Conservation (phyloP, 2,113 vertebrate genomes). For the Martes martes region DNA sequence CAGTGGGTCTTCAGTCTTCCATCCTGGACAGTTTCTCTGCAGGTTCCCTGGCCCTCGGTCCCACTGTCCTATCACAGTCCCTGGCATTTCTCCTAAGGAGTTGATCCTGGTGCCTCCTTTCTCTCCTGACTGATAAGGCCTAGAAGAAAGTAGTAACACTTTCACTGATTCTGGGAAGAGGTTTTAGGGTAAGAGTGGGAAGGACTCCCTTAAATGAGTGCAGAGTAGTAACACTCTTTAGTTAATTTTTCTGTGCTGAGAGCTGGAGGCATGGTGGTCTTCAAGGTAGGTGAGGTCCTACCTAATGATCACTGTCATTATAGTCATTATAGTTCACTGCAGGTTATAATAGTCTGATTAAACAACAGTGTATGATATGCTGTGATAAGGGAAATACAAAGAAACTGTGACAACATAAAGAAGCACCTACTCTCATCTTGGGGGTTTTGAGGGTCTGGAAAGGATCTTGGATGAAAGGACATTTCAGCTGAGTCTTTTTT, state of each 20-base stretch:
- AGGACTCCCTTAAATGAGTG: background rate
- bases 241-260: background rate
- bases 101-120: background rate
- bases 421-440: background rate
- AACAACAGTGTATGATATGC: background rate
- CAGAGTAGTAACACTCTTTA: background rate
- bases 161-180: background rate
- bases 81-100: background rate
- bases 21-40: background rate
- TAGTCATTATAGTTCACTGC: background rate
- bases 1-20: background rate
- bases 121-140: background rate
- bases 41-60: background rate
- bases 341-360: background rate
- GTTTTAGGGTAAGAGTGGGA: background rate
- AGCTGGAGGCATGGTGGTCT: background rate
- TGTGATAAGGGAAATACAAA: background rate
- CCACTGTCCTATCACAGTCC: background rate
- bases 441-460: background rate
- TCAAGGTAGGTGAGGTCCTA: background rate
- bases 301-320: background rate
- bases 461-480: background rate
- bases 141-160: background rate
- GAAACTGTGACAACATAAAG: background rate
- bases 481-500: background rate